Evolutionary conservation across 92 coral and sea anemone genomes (phyloP).

Genomic region (Metridium senile): DNA sequence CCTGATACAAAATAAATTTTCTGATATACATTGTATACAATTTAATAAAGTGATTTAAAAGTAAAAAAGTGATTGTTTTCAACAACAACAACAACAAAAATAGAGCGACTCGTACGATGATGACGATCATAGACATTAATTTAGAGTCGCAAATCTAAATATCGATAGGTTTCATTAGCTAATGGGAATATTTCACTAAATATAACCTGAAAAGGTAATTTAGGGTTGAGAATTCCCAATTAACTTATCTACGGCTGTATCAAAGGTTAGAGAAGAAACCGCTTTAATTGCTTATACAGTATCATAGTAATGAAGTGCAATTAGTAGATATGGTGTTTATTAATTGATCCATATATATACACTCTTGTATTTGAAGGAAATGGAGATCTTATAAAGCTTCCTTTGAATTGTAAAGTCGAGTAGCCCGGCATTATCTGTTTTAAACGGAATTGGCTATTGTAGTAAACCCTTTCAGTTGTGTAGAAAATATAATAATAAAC

Average conservation of each 20-base stretch:
- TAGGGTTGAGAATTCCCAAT: neutral
- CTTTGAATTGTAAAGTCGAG: neutral
- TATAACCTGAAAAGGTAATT: neutral
- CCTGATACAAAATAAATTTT: no score
- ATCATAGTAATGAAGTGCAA: neutral
- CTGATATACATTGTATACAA: no score
- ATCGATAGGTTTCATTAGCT: neutral
- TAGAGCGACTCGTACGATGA: no score
- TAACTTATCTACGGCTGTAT: neutral
- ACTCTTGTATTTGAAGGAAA: neutral
- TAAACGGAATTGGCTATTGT: neutral
- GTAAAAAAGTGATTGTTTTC: no score
- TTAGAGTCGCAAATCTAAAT: no score
- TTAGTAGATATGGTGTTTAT: neutral
- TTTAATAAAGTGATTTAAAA: no score
- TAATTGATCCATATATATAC: neutral
- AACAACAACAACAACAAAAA: no score
- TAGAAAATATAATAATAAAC: no score
- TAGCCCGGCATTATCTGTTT: neutral
- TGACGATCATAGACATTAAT: no score
- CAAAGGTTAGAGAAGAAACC: neutral
- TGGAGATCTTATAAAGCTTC: neutral
- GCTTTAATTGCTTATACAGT: neutral
- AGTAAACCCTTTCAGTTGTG: neutral
- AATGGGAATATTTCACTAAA: neutral